Percentiles rank a stretch among this genome's conserved stretches.
Conservation (phyloP, 2,888 invertebrate genomes). For the Volucella bombylans region DNA sequence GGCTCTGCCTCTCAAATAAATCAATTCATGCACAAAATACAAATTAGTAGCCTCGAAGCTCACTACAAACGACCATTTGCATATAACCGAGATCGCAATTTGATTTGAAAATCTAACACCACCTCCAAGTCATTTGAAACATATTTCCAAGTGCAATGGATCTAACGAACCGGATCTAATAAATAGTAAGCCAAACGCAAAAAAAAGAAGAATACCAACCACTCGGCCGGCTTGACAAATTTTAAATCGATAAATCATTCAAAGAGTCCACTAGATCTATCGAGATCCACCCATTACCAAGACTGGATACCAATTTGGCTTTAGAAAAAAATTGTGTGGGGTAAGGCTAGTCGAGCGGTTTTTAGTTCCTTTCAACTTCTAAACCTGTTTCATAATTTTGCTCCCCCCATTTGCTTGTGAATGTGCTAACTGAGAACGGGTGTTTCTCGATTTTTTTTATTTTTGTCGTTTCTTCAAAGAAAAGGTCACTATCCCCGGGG, state of each 20-base stretch:
- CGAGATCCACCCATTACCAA: slow-evolving; percentile 1
- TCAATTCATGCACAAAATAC: too few relatives aligned
- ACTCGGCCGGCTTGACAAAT: slow-evolving; percentile 45
- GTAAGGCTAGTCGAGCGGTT: slow-evolving; percentile 60
- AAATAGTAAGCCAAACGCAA: neutral
- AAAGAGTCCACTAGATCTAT: slow-evolving; percentile 28
- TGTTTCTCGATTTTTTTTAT: neutral
- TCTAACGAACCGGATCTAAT: slow-evolving; percentile 63
- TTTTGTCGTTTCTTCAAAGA: slow-evolving; percentile 14
- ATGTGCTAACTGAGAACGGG: slow-evolving; percentile 44
- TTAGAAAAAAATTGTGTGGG: slow-evolving; percentile 48
- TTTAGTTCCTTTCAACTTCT: slow-evolving; percentile 37
- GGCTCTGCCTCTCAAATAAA: too few relatives aligned
- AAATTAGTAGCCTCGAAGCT: too few relatives aligned
- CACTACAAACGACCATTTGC: too few relatives aligned
- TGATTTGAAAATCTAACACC: slow-evolving; percentile 11
- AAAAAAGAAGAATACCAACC: neutral
- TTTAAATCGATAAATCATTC: slow-evolving; percentile 25
- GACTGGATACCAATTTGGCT: neutral
- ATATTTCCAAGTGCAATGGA: slow-evolving; percentile 54
- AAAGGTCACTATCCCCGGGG: slow-evolving; percentile 71
- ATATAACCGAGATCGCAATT: too few relatives aligned
- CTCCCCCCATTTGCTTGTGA: slow-evolving; percentile 40
- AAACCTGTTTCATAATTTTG: slow-evolving; percentile 58
- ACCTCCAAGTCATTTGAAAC: neutral